These are phyloP conservation scores for Parus major DNA, from an alignment of 2,113 vertebrate genomes.

Conservation along the genomic window DNA sequence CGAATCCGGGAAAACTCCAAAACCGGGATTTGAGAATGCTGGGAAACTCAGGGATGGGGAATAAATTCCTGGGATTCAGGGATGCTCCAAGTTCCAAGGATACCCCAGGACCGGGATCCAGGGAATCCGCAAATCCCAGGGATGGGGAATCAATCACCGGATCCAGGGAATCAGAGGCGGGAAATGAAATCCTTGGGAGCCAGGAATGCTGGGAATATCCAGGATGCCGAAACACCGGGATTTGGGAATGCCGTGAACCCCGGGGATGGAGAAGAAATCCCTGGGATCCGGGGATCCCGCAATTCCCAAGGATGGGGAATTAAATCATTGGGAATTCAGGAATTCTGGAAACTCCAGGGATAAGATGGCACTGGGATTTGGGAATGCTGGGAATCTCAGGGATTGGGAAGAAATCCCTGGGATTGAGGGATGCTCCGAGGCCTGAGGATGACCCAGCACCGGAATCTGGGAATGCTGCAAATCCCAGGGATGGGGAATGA, in stretches of 20 bases:
- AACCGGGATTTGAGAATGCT: neutral
- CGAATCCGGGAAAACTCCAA: no score
- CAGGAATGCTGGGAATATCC: neutral
- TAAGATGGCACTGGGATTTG: accelerated
- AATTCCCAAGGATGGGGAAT: neutral
- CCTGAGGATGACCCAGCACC: neutral
- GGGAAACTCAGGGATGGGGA: neutral
- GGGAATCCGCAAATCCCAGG: neutral
- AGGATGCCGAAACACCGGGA: neutral
- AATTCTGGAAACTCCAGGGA: neutral
- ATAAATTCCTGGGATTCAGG: neutral
- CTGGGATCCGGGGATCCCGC: neutral
- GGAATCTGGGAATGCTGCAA: neutral
- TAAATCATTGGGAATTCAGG: neutral
- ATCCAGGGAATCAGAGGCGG: neutral
- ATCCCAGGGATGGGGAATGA: neutral
- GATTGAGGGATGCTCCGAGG: neutral
- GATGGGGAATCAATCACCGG: neutral
- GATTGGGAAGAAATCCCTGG: neutral
- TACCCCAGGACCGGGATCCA: neutral
- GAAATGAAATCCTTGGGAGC: neutral
- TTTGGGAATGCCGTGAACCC: neutral
- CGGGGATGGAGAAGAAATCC: neutral
- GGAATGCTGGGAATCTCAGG: neutral
- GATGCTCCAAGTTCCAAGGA: neutral